These are phyloP conservation scores for Chiloscyllium punctatum DNA, from an alignment of 2,797 vertebrate species.

Conservation along the genomic window DNA sequence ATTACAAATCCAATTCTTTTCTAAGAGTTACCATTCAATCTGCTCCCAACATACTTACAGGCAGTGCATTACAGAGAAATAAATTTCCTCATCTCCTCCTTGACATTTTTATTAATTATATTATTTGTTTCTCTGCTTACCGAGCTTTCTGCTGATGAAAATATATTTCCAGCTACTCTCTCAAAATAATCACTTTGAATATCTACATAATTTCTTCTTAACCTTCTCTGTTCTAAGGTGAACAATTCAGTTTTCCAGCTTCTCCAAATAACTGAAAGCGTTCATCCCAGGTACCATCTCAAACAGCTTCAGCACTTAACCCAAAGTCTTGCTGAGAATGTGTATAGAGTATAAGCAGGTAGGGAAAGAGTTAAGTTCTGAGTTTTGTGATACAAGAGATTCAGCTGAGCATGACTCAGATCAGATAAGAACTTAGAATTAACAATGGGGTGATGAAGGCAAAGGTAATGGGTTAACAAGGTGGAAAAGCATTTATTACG, in stretches of 20 bases:
- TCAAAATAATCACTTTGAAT: too few relatives aligned
- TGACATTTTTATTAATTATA: background rate
- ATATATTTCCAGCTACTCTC: background rate
- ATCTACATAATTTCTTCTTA: background rate
- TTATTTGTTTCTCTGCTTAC: background rate
- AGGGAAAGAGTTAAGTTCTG: too few relatives aligned
- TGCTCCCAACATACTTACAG: background rate
- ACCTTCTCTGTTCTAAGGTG: background rate
- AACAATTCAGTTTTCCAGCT: background rate
- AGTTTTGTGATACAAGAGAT: too few relatives aligned
- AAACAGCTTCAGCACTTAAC: background rate
- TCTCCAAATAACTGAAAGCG: background rate
- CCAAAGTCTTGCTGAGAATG: too few relatives aligned
- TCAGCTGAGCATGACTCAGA: too few relatives aligned
- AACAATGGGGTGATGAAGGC: too few relatives aligned
- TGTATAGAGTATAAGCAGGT: too few relatives aligned
- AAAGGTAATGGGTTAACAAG: too few relatives aligned
- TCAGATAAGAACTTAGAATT: too few relatives aligned
- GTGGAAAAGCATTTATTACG: too few relatives aligned
- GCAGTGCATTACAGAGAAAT: background rate
- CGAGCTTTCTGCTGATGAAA: background rate
- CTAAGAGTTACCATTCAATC: background rate
- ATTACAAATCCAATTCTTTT: too few relatives aligned
- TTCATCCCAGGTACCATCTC: background rate
- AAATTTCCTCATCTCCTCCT: background rate